A percentile compares a stretch with the other conserved stretches of the same genome.
Conservation (phyloP, 37 sponge, comb jelly and placozoan genomes). For the Hexactinellida sp. region DNA sequence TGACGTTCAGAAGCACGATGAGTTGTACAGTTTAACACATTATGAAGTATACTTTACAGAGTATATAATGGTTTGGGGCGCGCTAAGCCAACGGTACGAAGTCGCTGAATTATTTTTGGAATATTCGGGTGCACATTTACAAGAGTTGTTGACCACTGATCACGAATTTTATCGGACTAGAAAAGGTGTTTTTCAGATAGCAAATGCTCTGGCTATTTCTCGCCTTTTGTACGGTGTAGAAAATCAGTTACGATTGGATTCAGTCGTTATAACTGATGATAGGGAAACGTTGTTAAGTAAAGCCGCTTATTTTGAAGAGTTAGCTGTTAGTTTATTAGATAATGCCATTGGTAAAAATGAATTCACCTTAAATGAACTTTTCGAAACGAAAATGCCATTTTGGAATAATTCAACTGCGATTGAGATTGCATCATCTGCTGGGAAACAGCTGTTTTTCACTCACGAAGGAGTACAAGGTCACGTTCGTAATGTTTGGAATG, state of each 20-base stretch:
- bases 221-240: not conserved
- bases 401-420: not conserved
- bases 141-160: not conserved
- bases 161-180: not conserved
- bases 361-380: slow-evolving; percentile 11
- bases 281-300: not conserved
- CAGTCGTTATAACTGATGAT: not conserved
- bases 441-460: not conserved
- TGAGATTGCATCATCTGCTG: not conserved
- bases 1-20: not conserved
- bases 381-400: not conserved
- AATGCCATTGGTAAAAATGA: slow-evolving; percentile 3
- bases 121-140: slow-evolving; percentile 10
- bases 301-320: not conserved
- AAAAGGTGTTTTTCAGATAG: not conserved
- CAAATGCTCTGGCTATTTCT: slow-evolving; percentile 4
- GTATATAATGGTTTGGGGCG: slow-evolving; percentile 4
- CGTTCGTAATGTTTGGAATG: slow-evolving; percentile 11
- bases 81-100: not conserved
- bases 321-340: not conserved
- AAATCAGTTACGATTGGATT: not conserved
- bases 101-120: not conserved
- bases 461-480: not conserved
- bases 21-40: not conserved
- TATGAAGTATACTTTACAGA: not conserved